Evolutionary conservation across 2,113 vertebrate genomes (phyloP), one percentile per base, ranked within the genome.

Genomic region (Taxidea taxus): DNA sequence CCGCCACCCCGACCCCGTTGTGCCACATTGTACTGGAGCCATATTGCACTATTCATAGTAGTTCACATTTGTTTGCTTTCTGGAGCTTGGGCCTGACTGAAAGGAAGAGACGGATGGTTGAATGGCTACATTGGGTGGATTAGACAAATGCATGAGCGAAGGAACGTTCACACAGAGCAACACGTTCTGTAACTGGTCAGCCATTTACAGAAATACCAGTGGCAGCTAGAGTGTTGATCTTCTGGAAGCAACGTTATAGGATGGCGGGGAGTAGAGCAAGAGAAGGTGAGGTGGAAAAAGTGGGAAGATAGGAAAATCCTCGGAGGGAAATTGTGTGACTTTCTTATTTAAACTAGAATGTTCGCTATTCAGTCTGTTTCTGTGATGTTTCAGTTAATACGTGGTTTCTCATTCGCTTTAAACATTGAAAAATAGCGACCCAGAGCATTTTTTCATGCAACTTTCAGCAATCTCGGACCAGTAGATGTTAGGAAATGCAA

Each of bases 391-490:
- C 21, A 42, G 18, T 70, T 92, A 74, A 81, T 12, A 75, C 34
- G 44, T 29, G 25, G 68, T 75, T 94, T 97, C 49, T 37, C 31
- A 25, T 51, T 91, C 68, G 15, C 60, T 93, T 95, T 84, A 83
- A 87, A 84, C 72, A 86, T 83, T 92, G 97, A 58, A 66, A 94
- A 82, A 44, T 31, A 91, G n/a, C 14, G 77, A 77, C 11, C 25
- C 27, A 77, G 94, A 81, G 23, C 6, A 62, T 37, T 87, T 90
- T 93, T 72, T 39, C 84, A 94, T 82, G 84, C 13, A 39, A 64
- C 31, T 39, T 70, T 85, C n/a, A 86, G 64, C 25, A 75, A 58
- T 34, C 68, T 21, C 58, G 42, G 49, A 72, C 6, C 18, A 56
- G 64, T 4, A 94, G 21, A 66, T 74, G 10, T 39, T 54, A 84